Evolutionary conservation across 2,797 vertebrate species (phyloP).

Genomic region (Paedocypris micromegethes): DNA sequence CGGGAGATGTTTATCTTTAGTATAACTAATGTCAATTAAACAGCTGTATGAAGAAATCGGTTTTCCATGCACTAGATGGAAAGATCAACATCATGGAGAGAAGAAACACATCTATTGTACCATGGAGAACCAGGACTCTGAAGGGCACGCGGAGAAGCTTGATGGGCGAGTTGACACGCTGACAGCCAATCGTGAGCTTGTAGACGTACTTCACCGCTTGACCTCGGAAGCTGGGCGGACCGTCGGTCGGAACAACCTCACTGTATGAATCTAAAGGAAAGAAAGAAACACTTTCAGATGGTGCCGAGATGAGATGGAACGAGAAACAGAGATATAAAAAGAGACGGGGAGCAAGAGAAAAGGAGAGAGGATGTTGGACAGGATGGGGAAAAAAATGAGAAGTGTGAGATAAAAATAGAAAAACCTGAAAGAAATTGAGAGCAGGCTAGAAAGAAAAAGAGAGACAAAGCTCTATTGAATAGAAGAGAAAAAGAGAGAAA

Average conservation of each 20-base stretch:
- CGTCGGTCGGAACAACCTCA: slow-evolving; percentile 83
- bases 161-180: slow-evolving; percentile 96
- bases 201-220: slow-evolving; percentile 96
- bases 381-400: too few species aligned
- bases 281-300: not conserved
- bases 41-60: not conserved
- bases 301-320: too few species aligned
- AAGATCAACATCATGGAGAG: not conserved
- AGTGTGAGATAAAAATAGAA: too few species aligned
- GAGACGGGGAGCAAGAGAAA: too few species aligned
- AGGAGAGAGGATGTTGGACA: too few species aligned
- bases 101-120: slow-evolving; percentile 53
- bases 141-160: slow-evolving; percentile 94
- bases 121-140: slow-evolving; percentile 88
- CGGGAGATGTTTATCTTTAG: too few species aligned
- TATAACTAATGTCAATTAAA: not conserved
- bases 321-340: too few species aligned
- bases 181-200: slow-evolving; percentile 96
- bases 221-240: slow-evolving; percentile 92
- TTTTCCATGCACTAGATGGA: slow-evolving; percentile 4
- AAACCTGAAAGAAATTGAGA: too few species aligned
- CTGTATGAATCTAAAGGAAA: slow-evolving; percentile 82
- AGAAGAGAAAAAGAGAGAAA: too few species aligned
- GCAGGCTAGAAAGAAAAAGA: too few species aligned
- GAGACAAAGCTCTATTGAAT: too few species aligned